Evolutionary conservation across 2,888 invertebrate genomes (phyloP), one percentile per base, ranked within the genome.

Genomic region (Lysandra bellargus): DNA sequence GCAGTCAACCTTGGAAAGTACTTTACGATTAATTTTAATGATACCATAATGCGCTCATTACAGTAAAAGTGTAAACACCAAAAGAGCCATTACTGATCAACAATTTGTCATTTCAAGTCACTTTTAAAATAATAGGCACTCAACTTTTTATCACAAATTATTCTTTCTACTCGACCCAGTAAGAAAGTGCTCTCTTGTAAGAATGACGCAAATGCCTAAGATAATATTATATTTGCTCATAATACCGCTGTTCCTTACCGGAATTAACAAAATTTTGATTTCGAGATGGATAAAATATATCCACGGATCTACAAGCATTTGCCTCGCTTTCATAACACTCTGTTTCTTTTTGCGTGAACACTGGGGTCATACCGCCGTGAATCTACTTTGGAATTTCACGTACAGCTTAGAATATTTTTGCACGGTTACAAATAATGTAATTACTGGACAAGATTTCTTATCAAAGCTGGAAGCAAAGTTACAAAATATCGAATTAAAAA

Each of bases 121-220:
- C 14, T 69, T 69, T 69, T 69, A 69, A 69, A 69, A 69, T 69
- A 69, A 69, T 69, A 33, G 69, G 14, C 69, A 69, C 69, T 69
- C 33, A 37, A 37, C 69, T 5, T 69, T 69, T 69, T 69, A 69
- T 69, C 33, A 37, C 14, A 69, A 69, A 69, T 69, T 69, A 69
- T 69, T 33, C 6, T 37, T 14, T 23, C 69, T 14, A 5, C 69
- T 69, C 12, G 33, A 69, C 69, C 69, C 69, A 69, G 69, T 37
- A 69, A 69, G 33, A 6, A 69, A 14, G 69, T 5, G 33, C 33
- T 69, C 69, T 57, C 57, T 17, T 17, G 4, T 53, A 33, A 69
- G 14, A 69, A 69, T 69, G 69, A 17, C 69, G 33, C 33, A 69
- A 14, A 12, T 37, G 14, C 23, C 69, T 33, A 69, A 69, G 69